Conservation (phyloP, 1,140 invertebrate genomes). For the Onthophagus taurus region DNA sequence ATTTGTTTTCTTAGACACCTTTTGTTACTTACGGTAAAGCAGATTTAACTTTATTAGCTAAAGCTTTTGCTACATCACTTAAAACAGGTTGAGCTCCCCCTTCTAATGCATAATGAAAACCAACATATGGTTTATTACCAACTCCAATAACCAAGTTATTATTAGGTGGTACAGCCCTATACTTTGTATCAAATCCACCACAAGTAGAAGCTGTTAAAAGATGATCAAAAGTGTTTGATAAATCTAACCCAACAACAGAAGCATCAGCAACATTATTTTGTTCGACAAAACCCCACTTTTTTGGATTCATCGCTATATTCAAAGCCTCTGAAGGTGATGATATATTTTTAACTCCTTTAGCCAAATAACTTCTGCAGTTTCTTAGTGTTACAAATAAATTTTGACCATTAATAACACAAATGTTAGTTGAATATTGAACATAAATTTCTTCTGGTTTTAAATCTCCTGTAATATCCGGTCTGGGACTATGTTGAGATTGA, state of each 20-base stretch:
- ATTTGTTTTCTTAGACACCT: neutral
- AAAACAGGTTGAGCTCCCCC: conserved; percentile 62
- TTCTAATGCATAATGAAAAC: conserved; percentile 84
- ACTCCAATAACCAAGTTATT: conserved; percentile 67
- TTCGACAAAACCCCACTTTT: conserved; percentile 78
- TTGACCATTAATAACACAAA: conserved; percentile 76
- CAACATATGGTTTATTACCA: conserved; percentile 76
- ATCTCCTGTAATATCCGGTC: conserved; percentile 46
- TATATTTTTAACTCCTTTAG: no score
- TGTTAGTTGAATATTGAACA: conserved; percentile 62
- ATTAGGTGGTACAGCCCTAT: conserved; percentile 64
- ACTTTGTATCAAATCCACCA: conserved; percentile 65
- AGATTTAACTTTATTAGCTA: conserved; percentile 80
- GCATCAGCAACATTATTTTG: conserved; percentile 69
- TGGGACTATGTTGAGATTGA: conserved; percentile 58
- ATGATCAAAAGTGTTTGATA: conserved; percentile 77
- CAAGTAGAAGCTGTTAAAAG: conserved; percentile 69
- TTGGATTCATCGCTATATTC: conserved; percentile 41
- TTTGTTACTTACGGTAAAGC: conserved; percentile 65
- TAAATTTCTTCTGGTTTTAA: conserved; percentile 69
- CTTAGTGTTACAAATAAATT: conserved; percentile 73
- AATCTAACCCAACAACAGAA: conserved; percentile 64
- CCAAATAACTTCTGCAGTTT: conserved; percentile 47
- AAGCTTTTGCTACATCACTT: conserved; percentile 78
- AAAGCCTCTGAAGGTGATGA: neutral